phyloP scores from a whole-genome alignment of 2,888 invertebrate species.

The Ashinkailepas kermadecensis region DNA sequence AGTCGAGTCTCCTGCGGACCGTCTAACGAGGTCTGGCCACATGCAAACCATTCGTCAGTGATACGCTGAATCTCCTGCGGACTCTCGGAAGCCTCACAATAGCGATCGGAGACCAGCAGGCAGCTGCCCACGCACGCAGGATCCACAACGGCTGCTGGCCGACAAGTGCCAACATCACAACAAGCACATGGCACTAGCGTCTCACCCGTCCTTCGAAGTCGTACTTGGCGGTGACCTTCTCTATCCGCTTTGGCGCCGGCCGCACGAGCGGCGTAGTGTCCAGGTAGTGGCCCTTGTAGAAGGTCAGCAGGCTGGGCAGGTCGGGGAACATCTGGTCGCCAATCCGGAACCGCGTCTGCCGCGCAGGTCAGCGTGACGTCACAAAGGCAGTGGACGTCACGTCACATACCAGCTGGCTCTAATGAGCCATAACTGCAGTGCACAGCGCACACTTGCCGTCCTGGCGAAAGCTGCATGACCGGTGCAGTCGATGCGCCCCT shows the following conservation, averaged over 20 bases:
- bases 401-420: too few relatives aligned
- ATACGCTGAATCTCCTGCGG: too few relatives aligned
- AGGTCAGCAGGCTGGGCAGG: conserved; percentile 78
- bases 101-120: neutral
- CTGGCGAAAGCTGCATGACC: too few relatives aligned
- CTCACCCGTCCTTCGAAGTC: conserved; percentile 77
- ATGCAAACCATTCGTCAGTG: too few relatives aligned
- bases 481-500: too few relatives aligned
- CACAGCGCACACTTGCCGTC: too few relatives aligned
- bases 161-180: too few relatives aligned
- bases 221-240: conserved; percentile 84
- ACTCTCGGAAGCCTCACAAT: neutral
- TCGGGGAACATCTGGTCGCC: conserved; percentile 92
- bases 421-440: too few relatives aligned
- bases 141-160: too few relatives aligned
- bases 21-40: too few relatives aligned
- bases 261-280: conserved; percentile 89
- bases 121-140: neutral
- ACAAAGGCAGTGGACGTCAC: too few relatives aligned
- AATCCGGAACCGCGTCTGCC: conserved; percentile 69
- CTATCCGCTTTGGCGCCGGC: conserved; percentile 66
- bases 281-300: conserved; percentile 92
- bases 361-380: neutral
- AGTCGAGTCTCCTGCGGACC: too few relatives aligned
- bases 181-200: neutral